These are phyloP conservation scores for Lathamus discolor DNA, from an alignment of 2,113 vertebrate species.

Conservation along the genomic window DNA sequence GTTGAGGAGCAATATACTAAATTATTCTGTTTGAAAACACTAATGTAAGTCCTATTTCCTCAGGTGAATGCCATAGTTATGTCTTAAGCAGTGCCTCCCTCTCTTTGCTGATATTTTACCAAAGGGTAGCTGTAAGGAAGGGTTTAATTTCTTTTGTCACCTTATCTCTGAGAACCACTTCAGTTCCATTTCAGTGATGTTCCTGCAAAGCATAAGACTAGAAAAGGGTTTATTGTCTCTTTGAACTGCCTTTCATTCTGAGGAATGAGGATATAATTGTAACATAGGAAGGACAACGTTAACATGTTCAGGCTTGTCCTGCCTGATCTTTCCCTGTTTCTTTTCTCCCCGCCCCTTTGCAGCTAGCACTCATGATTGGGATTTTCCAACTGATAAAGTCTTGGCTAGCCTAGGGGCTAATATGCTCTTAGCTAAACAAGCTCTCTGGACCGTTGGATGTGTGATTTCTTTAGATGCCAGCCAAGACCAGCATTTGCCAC, in stretches of 20 bases:
- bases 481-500: not conserved
- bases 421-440: not conserved
- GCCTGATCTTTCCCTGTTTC: not conserved
- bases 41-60: not conserved
- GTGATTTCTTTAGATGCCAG: not conserved
- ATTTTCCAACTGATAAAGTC: constrained; percentile 19
- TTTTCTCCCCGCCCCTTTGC: not conserved
- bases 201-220: not conserved
- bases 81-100: not conserved
- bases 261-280: constrained; percentile 64
- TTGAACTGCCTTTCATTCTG: constrained; percentile 49
- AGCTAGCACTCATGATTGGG: not conserved
- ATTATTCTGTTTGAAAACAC: not conserved
- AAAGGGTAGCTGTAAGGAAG: not conserved
- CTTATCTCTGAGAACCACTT: constrained; percentile 57
- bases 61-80: not conserved
- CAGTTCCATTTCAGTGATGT: constrained; percentile 23
- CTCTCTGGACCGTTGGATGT: not conserved
- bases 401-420: not conserved
- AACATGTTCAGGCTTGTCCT: constrained; percentile 59
- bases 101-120: not conserved
- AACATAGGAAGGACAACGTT: constrained; percentile 4
- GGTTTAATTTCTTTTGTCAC: constrained; percentile 23
- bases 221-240: constrained; percentile 58
- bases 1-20: not conserved